Percentiles rank a stretch among this genome's conserved stretches.
Evolutionary conservation across 2,113 vertebrate genomes (phyloP).

Genomic region (Muntiacus reevesi): DNA sequence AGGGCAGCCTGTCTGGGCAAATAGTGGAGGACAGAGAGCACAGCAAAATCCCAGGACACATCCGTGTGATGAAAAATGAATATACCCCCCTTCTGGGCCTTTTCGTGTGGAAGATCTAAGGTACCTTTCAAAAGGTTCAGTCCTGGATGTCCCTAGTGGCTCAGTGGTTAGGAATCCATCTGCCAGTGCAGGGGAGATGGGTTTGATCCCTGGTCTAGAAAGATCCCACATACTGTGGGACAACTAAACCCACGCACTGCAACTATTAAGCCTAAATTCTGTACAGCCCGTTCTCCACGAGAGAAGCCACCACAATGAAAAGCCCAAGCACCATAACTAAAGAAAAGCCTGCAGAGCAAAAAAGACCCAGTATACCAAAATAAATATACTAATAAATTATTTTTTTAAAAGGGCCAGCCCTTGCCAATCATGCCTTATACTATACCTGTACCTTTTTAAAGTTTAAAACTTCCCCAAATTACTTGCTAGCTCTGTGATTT

Average conservation of each 20-base stretch:
- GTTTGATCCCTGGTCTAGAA: background rate
- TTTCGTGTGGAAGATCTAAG: background rate
- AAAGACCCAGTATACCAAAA: background rate
- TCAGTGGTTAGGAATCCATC: background rate
- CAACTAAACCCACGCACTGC: background rate
- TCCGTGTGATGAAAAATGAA: background rate
- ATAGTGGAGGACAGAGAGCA: background rate
- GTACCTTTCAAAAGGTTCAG: background rate
- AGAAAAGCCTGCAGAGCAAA: background rate
- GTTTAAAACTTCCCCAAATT: background rate
- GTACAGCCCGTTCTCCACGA: background rate
- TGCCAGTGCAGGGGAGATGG: background rate
- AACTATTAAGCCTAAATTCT: background rate
- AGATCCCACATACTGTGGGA: background rate
- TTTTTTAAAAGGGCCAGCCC: background rate
- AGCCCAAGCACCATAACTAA: background rate
- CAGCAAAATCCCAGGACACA: background rate
- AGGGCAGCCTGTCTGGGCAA: background rate
- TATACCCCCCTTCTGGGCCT: fast-evolving
- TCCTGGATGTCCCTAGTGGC: background rate
- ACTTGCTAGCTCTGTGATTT: background rate
- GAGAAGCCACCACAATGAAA: background rate
- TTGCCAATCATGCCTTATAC: background rate
- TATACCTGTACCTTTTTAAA: background rate
- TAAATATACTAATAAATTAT: background rate